Percentiles rank a stretch among this genome's conserved stretches.
phyloP scores from a whole-genome alignment of 1,140 invertebrate genomes.

The Hylaeus anthracinus region DNA sequence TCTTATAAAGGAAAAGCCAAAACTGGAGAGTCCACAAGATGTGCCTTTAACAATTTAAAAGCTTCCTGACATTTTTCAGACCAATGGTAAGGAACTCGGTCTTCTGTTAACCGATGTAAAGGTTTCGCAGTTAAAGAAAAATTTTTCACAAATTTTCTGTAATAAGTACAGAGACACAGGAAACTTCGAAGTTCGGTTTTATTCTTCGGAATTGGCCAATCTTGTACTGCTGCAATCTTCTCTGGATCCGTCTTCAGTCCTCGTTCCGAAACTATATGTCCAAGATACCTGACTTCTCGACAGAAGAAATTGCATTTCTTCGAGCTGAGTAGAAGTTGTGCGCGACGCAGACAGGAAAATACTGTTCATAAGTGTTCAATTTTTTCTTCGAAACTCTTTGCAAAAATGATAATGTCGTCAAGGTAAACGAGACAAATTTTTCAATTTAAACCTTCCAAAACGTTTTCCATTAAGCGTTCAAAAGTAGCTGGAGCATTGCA shows the following conservation, averaged over 20 bases:
- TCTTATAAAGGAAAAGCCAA: neutral
- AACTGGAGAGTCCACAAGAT: neutral
- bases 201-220: conserved; percentile 19
- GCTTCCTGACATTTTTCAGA: neutral
- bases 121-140: neutral
- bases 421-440: conserved; percentile 6
- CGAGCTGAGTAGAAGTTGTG: neutral
- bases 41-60: neutral
- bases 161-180: neutral
- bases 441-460: neutral
- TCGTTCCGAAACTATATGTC: conserved; percentile 18
- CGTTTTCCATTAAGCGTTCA: conserved; percentile 43
- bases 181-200: conserved; percentile 12
- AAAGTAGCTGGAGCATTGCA: conserved; percentile 61
- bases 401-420: conserved; percentile 6
- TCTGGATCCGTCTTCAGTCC: conserved; percentile 23
- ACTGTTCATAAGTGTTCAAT: neutral
- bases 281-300: conserved; percentile 19
- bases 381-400: neutral
- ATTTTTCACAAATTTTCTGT: conserved; percentile 2
- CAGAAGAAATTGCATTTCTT: conserved; percentile 18
- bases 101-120: neutral
- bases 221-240: neutral
- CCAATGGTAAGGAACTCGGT: neutral
- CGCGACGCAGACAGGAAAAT: neutral